A percentile compares a stretch with the other conserved stretches of the same genome.
Conservation (phyloP, 2,113 vertebrate species). For the Oryzias woworae region DNA sequence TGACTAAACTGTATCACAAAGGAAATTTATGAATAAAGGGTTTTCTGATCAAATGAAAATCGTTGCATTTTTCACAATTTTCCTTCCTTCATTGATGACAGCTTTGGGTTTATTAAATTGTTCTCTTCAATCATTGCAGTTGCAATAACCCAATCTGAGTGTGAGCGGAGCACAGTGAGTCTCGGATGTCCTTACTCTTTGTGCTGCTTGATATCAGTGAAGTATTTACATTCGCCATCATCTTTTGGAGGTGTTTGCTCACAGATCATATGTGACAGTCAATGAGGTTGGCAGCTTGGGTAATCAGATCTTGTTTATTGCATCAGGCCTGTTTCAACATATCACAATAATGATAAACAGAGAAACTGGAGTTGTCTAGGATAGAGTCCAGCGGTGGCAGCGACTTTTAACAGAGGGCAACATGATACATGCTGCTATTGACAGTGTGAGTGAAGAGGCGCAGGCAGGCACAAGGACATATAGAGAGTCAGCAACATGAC, state of each 20-base stretch:
- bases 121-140: conserved; percentile 50
- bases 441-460: conserved; percentile 44
- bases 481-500: conserved; percentile 31
- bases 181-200: conserved; percentile 16
- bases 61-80: no score
- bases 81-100: conserved; percentile 7
- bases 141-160: conserved; percentile 25
- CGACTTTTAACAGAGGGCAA: conserved; percentile 65
- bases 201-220: conserved; percentile 41
- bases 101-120: conserved; percentile 38
- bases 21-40: no score
- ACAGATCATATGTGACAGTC: conserved; percentile 55
- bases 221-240: conserved; percentile 64
- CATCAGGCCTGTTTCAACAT: conserved; percentile 74
- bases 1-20: no score
- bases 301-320: conserved; percentile 77
- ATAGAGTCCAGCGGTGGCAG: conserved; percentile 61
- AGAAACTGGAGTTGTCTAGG: conserved; percentile 67
- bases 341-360: conserved; percentile 73
- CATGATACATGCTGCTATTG: conserved; percentile 63
- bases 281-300: conserved; percentile 63
- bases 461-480: conserved; percentile 60
- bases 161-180: conserved; percentile 17
- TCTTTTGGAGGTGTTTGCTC: conserved; percentile 67
- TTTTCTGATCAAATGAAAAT: no score